A percentile compares a stretch with the other conserved stretches of the same genome.
phyloP scores from a whole-genome alignment of 2,797 vertebrate species.

The Craterocephalus amniculus region DNA sequence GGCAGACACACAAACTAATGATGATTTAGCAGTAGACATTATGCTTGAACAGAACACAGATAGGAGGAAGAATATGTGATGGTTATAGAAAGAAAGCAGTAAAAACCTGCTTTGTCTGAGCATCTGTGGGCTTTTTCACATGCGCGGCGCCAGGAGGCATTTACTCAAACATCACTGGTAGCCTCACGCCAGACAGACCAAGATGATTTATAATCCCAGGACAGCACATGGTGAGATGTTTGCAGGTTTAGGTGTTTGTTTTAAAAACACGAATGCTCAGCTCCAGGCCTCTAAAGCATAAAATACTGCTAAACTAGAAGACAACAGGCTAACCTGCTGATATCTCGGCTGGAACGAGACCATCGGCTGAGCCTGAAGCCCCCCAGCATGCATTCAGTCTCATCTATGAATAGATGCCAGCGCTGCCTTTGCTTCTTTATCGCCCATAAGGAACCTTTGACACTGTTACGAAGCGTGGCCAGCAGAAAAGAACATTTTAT shows the following conservation, averaged over 20 bases:
- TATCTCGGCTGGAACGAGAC: neutral
- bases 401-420: neutral
- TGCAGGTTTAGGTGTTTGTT: neutral
- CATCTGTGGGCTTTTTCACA: neutral
- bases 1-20: neutral
- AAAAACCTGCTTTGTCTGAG: neutral
- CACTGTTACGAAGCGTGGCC: neutral
- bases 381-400: neutral
- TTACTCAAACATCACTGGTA: neutral
- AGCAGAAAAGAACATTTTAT: too few species aligned
- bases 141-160: neutral
- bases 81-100: too few species aligned
- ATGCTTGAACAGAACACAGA: too few species aligned
- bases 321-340: neutral
- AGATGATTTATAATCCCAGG: neutral
- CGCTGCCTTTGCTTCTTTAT: conserved; percentile 4
- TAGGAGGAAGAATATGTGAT: neutral
- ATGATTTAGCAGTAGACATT: neutral
- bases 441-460: neutral
- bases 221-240: neutral
- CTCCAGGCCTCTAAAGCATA: neutral
- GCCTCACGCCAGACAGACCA: neutral
- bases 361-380: too few species aligned
- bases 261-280: neutral
- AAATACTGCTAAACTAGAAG: neutral